A percentile compares a stretch with the other conserved stretches of the same genome.
Conservation (phyloP, 2,797 vertebrate genomes). For the Scleropages formosus region DNA sequence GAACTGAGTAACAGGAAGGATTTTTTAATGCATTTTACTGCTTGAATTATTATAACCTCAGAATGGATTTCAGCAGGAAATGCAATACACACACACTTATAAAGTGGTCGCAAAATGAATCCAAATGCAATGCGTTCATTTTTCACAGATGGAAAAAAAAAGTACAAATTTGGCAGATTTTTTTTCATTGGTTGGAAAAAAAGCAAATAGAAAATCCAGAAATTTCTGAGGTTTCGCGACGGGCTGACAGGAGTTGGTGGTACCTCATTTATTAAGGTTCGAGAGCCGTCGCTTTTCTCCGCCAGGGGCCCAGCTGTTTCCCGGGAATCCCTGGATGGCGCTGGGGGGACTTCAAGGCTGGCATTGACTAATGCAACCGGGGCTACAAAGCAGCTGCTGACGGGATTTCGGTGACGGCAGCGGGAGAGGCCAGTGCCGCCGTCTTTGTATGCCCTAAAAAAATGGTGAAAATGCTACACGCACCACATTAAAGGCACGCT, state of each 20-base stretch:
- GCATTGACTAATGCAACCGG: slow-evolving; percentile 20
- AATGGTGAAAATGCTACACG: not conserved
- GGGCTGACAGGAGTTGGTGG: slow-evolving; percentile 16
- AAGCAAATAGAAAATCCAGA: not conserved
- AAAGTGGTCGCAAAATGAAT: not conserved
- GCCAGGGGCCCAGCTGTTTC: slow-evolving; percentile 23
- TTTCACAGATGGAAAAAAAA: not conserved
- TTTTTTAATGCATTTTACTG: not conserved
- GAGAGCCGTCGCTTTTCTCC: not conserved
- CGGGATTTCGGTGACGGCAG: not conserved
- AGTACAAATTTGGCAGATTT: not conserved
- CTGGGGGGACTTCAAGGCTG: slow-evolving; percentile 11
- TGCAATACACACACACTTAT: not conserved
- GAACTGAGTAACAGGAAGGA: not conserved
- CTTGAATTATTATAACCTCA: not conserved
- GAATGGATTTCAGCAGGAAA: not conserved
- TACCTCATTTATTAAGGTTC: slow-evolving; percentile 21
- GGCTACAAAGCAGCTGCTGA: not conserved
- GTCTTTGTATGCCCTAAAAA: not conserved
- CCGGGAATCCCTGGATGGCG: slow-evolving; percentile 15
- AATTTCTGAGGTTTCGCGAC: slow-evolving; percentile 15
- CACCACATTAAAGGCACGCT: slow-evolving; percentile 2
- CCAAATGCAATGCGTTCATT: not conserved
- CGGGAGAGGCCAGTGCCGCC: not conserved
- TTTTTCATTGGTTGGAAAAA: slow-evolving; percentile 5